A percentile compares a stretch with the other conserved stretches of the same genome.
These are phyloP conservation scores for Thamnophis sirtalis DNA, from an alignment of 2,113 vertebrate species.

Conservation along the genomic window DNA sequence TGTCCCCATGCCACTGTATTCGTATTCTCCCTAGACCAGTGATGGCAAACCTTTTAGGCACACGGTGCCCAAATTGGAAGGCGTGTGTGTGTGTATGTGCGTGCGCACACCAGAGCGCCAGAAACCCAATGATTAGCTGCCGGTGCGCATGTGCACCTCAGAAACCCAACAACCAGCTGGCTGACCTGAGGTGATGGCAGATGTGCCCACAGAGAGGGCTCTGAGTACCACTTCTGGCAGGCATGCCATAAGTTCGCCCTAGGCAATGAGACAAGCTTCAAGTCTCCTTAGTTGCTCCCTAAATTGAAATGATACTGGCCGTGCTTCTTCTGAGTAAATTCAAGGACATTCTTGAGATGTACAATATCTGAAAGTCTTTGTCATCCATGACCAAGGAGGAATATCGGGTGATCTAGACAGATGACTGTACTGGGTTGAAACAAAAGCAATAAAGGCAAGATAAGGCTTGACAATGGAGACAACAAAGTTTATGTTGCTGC, in stretches of 20 bases:
- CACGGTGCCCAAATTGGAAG: no score
- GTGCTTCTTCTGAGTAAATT: neutral
- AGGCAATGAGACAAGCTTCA: neutral
- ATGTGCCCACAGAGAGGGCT: no score
- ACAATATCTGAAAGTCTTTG: neutral
- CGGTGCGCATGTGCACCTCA: no score
- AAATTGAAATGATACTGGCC: neutral
- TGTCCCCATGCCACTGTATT: neutral
- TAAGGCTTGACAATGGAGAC: neutral
- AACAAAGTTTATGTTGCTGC: neutral
- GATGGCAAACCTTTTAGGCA: no score
- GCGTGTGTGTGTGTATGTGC: no score
- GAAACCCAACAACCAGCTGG: no score
- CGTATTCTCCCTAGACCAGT: neutral
- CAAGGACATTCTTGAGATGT: neutral
- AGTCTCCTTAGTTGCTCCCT: neutral
- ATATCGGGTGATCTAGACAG: neutral
- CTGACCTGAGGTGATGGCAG: no score
- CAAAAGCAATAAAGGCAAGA: neutral
- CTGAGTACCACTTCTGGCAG: no score
- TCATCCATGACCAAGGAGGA: neutral
- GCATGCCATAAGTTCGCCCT: no score
- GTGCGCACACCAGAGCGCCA: no score
- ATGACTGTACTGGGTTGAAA: neutral
- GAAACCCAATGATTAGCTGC: no score